Evolutionary conservation across 2,888 invertebrate species (phyloP), one percentile per base, ranked within the genome.

Genomic region (Subacronicta megacephala): DNA sequence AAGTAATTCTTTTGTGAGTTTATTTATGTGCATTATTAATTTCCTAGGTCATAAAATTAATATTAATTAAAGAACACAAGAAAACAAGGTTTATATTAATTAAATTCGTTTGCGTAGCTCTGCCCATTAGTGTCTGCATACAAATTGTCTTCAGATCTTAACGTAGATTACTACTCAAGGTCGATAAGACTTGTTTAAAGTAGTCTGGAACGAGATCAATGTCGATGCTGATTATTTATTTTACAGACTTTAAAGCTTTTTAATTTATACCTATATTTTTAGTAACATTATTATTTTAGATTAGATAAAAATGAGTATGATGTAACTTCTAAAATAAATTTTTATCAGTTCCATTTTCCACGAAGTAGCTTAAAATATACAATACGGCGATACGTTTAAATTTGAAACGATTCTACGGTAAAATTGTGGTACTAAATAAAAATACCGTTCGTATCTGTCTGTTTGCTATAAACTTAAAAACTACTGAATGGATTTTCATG

Each of bases 131-230:
- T 15, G 42, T 51, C 37, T 49, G 51, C 44, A 61, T 72, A 44
- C 36, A 35, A 61, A 61, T 33, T 54, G 38, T 57, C 42, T 44
- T 43, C 37, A 55, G 49, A 53, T 62, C 26, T 38, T 71, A n/a
- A 4, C 12, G 29, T 12, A 17, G 16, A 62, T 58, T 59, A 56
- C 49, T 52, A 37, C 26, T 42, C 60, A 71, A 72, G 60, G 72
- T 60, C 53, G 26, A 37, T 53, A 33, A 50, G 3, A 55, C 56
- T 73, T 23, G 60, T 68, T 62, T 46, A 18, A 51, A 55, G 51
- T 47, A 15, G 41, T 57, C 20, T 40, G 36, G 33, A 53, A 26
- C 47, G n/a, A 60, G 29, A 57, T 36, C 38, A 50, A 7, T 18
- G 9, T 33, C 2, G 23, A 20, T 56, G 18, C 13, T 7, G 5